Evolutionary conservation across 2,888 invertebrate genomes (phyloP), one percentile per base, ranked within the genome.

Genomic region (Scaptomyza tumidula): DNA sequence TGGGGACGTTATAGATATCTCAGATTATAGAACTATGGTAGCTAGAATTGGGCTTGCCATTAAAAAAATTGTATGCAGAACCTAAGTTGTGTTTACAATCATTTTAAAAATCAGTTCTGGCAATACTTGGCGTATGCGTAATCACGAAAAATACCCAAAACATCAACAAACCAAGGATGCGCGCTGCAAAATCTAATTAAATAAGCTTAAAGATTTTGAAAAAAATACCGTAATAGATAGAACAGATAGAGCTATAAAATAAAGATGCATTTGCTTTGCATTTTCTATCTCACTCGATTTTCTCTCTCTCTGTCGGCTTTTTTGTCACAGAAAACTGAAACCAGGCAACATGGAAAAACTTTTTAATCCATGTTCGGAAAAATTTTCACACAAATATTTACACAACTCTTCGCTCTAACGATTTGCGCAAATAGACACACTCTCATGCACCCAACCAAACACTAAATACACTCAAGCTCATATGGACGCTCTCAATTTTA

Each of bases 361-460:
- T 84, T 84, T 84, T 19, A 84, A 84, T 84, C 85, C 85, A 85
- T 83, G 86, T 88, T 86, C 67, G 86, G 84, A 86, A 88, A 87
- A 87, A 87, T 87, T 78, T 88, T 88, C 86, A 82, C 80, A 85
- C 87, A 88, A 86, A 86, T 86, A 86, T 86, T 86, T 88, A 82
- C 87, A 87, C 87, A 87, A 87, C 89, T 85, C 87, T 84, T 84
- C 83, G 87, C 87, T 85, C 86, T 86, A 86, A 86, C 89, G 80
- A 88, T 85, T 88, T 88, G 71, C 70, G 82, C 89, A 86, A 86
- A 86, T 89, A 78, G 71, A 77, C 66, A 77, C 66, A 71, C 56
- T 77, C 75, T 80, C 62, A 71, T 49, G 71, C 39, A 59, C 54
- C 59, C 33, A 71, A 59, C 49, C 50, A 58, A 45, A 65, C 37